Evolutionary conservation across 2,888 invertebrate species (phyloP).

Genomic region (Colostygia pectinataria): DNA sequence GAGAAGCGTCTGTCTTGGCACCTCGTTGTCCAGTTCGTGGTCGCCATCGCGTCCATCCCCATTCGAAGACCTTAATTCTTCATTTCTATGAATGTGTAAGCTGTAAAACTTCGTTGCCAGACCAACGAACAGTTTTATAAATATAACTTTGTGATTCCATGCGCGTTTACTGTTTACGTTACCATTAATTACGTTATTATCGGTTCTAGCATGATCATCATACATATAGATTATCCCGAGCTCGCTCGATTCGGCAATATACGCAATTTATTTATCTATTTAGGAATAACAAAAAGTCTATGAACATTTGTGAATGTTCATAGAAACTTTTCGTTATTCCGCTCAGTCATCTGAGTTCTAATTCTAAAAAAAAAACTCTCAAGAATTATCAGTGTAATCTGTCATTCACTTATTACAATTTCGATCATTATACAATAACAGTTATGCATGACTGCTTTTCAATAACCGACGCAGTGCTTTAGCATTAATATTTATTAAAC

Average conservation of each 20-base stretch:
- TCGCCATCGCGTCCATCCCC: no score
- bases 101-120: neutral
- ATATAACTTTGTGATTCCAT: slow-evolving; percentile 19
- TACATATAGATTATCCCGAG: slow-evolving; percentile 30
- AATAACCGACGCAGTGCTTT: slow-evolving; percentile 6
- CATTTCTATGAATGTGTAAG: neutral
- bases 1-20: no score
- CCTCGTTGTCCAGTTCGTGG: no score
- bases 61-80: no score
- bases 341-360: no score
- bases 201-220: slow-evolving; percentile 29
- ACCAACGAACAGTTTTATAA: slow-evolving; percentile 2
- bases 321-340: slow-evolving; percentile 36
- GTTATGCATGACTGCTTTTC: slow-evolving; percentile 10
- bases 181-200: slow-evolving; percentile 17
- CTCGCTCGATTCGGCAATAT: slow-evolving; percentile 23
- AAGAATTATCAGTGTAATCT: neutral
- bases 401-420: neutral
- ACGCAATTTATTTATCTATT: slow-evolving; percentile 45
- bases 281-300: no score
- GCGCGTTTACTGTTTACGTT: slow-evolving; percentile 16
- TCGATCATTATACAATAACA: slow-evolving; percentile 5
- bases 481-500: slow-evolving; percentile 15
- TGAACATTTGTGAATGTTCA: no score
- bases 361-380: no score